A percentile compares a stretch with the other conserved stretches of the same genome.
phyloP scores from a whole-genome alignment of 2,113 vertebrate genomes.

The Uria lomvia region DNA sequence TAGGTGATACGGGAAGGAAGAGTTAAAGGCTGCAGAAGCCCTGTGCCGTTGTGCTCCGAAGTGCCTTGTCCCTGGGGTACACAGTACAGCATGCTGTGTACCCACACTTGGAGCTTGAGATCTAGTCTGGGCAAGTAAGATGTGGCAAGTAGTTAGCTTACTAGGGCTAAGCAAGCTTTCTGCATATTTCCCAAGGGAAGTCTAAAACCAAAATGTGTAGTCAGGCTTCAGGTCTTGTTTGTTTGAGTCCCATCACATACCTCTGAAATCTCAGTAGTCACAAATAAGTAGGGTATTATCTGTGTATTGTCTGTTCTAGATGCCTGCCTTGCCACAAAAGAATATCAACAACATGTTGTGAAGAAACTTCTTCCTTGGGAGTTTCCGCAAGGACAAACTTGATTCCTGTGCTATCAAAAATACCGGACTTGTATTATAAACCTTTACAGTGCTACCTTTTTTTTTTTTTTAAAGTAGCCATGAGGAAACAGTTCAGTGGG shows the following conservation, averaged over 20 bases:
- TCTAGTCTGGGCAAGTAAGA: not conserved
- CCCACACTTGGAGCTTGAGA: accelerated
- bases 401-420: not conserved
- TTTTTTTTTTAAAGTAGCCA: not conserved
- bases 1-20: not conserved
- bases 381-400: not conserved
- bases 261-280: not conserved
- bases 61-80: not conserved
- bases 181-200: not conserved
- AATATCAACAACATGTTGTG: not conserved
- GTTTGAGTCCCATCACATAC: not conserved
- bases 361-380: not conserved
- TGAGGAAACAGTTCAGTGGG: not conserved
- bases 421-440: not conserved
- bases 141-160: not conserved
- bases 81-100: not conserved
- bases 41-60: not conserved
- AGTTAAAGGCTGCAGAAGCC: not conserved
- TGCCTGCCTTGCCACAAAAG: not conserved
- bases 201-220: not conserved
- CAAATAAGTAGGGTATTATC: not conserved
- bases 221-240: not conserved
- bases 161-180: not conserved
- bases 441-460: not conserved
- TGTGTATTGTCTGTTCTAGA: not conserved